Evolutionary conservation across 1,140 invertebrate species (phyloP).

Genomic region (Battus philenor): DNA sequence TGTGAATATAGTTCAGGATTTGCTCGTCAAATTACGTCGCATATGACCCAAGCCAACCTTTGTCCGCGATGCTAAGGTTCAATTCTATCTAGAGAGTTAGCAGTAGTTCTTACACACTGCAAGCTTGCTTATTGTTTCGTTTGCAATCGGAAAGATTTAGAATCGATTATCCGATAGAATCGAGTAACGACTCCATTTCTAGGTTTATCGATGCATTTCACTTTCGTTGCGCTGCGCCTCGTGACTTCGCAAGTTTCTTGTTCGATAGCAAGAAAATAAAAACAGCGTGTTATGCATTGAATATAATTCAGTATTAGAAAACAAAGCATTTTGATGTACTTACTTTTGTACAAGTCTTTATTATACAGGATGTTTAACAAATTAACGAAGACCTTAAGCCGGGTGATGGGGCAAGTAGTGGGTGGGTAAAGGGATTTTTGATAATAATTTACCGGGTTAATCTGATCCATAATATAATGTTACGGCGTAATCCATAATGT

Average conservation of each 20-base stretch:
- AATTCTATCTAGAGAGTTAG: slow-evolving; percentile 9
- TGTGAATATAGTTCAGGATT: neutral
- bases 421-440: no score
- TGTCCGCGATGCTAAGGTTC: slow-evolving; percentile 1
- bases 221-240: slow-evolving; percentile 27
- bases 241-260: slow-evolving; percentile 1
- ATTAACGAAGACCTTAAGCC: no score
- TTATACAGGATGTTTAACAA: no score
- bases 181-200: slow-evolving; percentile 37
- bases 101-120: slow-evolving; percentile 19
- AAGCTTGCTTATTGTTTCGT: slow-evolving; percentile 38
- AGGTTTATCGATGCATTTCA: slow-evolving; percentile 36
- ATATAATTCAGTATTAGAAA: slow-evolving; percentile 28
- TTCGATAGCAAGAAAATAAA: slow-evolving; percentile 12
- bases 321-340: slow-evolving; percentile 24
- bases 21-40: slow-evolving; percentile 2
- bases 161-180: slow-evolving; percentile 42
- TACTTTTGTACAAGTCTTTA: no score
- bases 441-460: no score
- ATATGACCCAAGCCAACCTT: neutral
- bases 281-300: slow-evolving; percentile 17
- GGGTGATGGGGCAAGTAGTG: no score
- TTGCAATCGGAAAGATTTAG: slow-evolving; percentile 31
- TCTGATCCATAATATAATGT: no score
- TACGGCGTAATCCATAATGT: no score